Evolutionary conservation across 2,797 vertebrate genomes (phyloP).

Genomic region (Myotis vivesi): DNA sequence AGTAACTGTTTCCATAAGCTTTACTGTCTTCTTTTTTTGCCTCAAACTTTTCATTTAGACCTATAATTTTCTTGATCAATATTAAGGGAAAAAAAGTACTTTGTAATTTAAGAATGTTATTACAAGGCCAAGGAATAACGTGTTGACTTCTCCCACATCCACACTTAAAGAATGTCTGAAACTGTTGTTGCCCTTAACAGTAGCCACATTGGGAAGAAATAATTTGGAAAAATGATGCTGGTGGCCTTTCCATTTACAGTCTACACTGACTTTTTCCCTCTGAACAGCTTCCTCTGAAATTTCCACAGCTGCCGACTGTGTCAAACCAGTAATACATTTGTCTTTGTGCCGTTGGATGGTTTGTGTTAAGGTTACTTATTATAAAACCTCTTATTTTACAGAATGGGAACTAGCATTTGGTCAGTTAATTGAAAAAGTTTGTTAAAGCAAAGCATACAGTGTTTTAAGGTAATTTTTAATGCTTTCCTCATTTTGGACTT

Average conservation of each 20-base stretch:
- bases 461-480: neutral
- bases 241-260: neutral
- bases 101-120: neutral
- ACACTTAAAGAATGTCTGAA: neutral
- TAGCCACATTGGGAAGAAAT: neutral
- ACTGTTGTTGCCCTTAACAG: neutral
- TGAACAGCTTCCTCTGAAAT: neutral
- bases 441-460: neutral
- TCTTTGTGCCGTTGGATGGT: neutral
- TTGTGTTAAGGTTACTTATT: constrained; percentile 13
- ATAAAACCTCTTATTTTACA: neutral
- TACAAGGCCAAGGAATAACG: neutral
- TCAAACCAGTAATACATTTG: neutral
- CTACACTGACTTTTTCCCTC: neutral
- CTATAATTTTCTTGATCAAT: neutral
- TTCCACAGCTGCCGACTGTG: neutral
- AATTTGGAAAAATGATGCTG: neutral
- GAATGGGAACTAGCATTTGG: neutral
- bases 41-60: neutral
- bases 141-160: neutral
- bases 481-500: neutral
- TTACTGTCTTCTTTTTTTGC: neutral
- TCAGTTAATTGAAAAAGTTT: neutral
- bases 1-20: neutral
- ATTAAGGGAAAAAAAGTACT: neutral